Percentiles rank a stretch among this genome's conserved stretches.
Conservation (phyloP, 2,888 invertebrate genomes). For the Luperina nickerlii region DNA sequence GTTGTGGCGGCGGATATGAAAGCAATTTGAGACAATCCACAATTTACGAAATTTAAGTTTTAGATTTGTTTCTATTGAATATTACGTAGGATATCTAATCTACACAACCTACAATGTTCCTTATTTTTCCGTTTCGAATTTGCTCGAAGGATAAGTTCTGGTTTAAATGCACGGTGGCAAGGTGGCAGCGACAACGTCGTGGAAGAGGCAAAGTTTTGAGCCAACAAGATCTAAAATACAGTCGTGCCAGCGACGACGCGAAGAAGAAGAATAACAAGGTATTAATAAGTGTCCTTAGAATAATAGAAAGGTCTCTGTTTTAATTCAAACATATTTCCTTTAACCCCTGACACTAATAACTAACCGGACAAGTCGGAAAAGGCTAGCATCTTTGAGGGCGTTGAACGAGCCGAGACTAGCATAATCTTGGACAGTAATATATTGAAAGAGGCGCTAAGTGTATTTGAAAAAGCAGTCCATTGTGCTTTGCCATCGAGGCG, state of each 20-base stretch:
- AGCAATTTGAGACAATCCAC: conserved; percentile 74
- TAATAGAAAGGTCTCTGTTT: conserved; percentile 11
- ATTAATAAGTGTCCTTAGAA: conserved; percentile 7
- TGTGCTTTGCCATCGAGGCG: conserved; percentile 60
- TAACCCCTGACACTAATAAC: conserved; percentile 58
- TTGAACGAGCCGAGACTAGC: conserved; percentile 53
- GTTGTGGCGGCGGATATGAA: conserved; percentile 76
- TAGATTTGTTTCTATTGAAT: conserved; percentile 33
- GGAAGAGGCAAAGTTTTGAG: not conserved
- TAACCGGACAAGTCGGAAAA: conserved; percentile 44
- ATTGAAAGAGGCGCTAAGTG: conserved; percentile 52
- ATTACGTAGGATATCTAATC: conserved; percentile 3
- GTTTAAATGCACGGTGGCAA: not conserved
- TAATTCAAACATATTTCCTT: conserved; percentile 36
- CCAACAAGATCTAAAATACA: not conserved
- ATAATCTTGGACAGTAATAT: conserved; percentile 56
- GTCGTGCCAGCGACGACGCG: not conserved
- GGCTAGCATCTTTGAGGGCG: conserved; percentile 50
- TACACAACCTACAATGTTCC: not conserved
- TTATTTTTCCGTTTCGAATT: not conserved
- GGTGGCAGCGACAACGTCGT: not conserved
- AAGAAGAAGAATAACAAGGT: not conserved
- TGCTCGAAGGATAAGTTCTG: not conserved
- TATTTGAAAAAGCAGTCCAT: conserved; percentile 57
- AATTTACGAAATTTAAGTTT: conserved; percentile 54